phyloP scores from a whole-genome alignment of 1,140 invertebrate species.

The Carcinoscorpius rotundicauda region DNA sequence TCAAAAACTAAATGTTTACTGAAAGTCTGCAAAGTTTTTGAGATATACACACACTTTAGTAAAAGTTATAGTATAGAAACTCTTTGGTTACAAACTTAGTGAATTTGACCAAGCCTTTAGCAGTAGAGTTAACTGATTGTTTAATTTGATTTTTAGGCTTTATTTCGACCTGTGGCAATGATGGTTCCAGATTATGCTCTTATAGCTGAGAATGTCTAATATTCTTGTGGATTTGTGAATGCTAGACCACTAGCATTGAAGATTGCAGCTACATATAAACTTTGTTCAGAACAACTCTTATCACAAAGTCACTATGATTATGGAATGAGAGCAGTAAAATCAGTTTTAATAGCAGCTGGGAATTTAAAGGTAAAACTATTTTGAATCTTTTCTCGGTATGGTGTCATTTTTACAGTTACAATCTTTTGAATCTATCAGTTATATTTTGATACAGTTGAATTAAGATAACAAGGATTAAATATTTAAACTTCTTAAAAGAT shows the following conservation, averaged over 20 bases:
- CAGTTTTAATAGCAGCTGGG: slow-evolving; percentile 70
- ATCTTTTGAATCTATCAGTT: no score
- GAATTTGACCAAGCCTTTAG: no score
- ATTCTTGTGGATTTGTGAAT: slow-evolving; percentile 74
- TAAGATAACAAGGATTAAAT: no score
- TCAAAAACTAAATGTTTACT: slow-evolving; percentile 62
- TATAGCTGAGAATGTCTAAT: slow-evolving; percentile 81
- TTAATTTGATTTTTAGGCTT: no score
- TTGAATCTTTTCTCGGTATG: no score
- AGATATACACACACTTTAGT: neutral
- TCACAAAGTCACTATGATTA: slow-evolving; percentile 86
- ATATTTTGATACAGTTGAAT: no score
- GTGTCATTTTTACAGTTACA: no score
- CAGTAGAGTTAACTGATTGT: no score
- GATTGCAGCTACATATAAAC: slow-evolving; percentile 74
- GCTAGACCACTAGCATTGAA: slow-evolving; percentile 71
- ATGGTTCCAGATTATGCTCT: slow-evolving; percentile 89
- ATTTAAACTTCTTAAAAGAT: no score
- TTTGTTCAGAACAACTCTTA: slow-evolving; percentile 81
- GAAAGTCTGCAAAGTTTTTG: slow-evolving; percentile 68
- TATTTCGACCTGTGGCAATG: slow-evolving; percentile 88
- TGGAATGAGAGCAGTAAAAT: slow-evolving; percentile 48
- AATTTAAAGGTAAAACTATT: no score
- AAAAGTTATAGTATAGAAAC: no score
- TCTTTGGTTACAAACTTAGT: no score